A percentile compares a stretch with the other conserved stretches of the same genome.
Evolutionary conservation across 2,888 invertebrate genomes (phyloP).

Genomic region (Lottia scabra): DNA sequence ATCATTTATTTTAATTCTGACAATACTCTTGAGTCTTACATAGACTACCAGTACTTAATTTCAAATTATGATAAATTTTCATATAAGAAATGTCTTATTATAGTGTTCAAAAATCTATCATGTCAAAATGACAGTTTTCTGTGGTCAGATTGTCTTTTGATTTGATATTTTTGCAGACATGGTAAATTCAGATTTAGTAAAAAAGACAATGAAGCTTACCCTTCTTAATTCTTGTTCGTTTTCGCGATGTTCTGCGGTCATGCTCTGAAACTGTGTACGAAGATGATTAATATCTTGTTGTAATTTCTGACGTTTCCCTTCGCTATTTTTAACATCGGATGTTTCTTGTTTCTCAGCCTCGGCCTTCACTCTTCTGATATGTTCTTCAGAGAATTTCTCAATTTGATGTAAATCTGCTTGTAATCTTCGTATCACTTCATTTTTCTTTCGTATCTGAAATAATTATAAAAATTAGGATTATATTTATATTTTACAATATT

Average conservation of each 20-base stretch:
- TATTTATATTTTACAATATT: no score
- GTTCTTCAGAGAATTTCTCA: slow-evolving; percentile 67
- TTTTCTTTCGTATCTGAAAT: slow-evolving; percentile 64
- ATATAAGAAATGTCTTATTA: no score
- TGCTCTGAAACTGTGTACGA: slow-evolving; percentile 61
- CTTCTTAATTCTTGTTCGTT: slow-evolving; percentile 63
- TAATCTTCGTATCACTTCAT: slow-evolving; percentile 65
- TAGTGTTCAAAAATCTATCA: no score
- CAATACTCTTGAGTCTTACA: no score
- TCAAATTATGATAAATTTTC: no score
- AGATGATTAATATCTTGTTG: slow-evolving; percentile 61
- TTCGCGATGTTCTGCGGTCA: slow-evolving; percentile 63
- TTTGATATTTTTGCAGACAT: no score
- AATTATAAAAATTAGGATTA: slow-evolving; percentile 1
- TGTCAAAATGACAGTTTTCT: no score
- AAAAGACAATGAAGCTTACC: slow-evolving; percentile 43
- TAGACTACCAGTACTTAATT: no score
- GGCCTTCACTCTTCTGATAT: slow-evolving; percentile 61
- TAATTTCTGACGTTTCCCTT: slow-evolving; percentile 63
- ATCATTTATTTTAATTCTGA: no score
- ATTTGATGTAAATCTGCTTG: slow-evolving; percentile 67
- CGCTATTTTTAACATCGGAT: slow-evolving; percentile 67
- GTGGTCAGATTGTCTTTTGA: no score
- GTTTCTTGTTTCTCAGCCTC: slow-evolving; percentile 69
- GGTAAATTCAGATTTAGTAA: no score